Evolutionary conservation across 2,797 vertebrate species (phyloP).

Genomic region (Parauchenoglanis ngamensis): DNA sequence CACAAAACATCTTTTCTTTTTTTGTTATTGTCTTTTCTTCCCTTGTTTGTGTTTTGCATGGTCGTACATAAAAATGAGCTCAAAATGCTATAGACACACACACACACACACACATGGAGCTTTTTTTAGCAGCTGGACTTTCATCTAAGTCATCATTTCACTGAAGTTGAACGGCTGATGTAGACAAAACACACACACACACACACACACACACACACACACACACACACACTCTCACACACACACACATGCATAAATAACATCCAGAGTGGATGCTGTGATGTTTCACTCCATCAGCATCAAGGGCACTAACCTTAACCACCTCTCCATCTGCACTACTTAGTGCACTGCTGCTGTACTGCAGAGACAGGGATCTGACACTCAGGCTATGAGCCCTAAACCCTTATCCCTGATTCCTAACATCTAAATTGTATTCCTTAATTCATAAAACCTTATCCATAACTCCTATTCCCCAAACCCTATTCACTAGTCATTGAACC

Average conservation of each 20-base stretch:
- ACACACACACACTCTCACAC: neutral
- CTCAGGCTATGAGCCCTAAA: neutral
- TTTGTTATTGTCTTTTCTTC: neutral
- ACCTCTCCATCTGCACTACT: slow-evolving; percentile 59
- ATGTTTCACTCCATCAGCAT: slow-evolving; percentile 48
- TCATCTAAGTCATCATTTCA: slow-evolving; percentile 74
- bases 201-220: slow-evolving; percentile 72
- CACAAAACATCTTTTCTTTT: neutral
- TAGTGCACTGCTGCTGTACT: neutral
- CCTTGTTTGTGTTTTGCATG: neutral
- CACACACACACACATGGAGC: slow-evolving; percentile 36
- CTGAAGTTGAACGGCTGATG: slow-evolving; percentile 67
- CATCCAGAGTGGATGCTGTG: neutral
- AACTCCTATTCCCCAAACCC: neutral
- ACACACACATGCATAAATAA: slow-evolving; percentile 24
- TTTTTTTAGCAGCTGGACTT: slow-evolving; percentile 78
- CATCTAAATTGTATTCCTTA: neutral
- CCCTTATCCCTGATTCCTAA: neutral
- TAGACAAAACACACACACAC: slow-evolving; percentile 61
- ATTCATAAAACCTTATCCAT: neutral
- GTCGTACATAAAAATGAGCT: neutral
- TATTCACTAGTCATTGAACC: too few species aligned
- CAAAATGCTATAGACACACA: neutral
- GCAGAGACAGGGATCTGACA: neutral
- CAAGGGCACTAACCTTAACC: slow-evolving; percentile 67